Percentiles rank a stretch among this genome's conserved stretches.
Conservation (phyloP, 2,888 invertebrate species). For the Allygus modestus region DNA sequence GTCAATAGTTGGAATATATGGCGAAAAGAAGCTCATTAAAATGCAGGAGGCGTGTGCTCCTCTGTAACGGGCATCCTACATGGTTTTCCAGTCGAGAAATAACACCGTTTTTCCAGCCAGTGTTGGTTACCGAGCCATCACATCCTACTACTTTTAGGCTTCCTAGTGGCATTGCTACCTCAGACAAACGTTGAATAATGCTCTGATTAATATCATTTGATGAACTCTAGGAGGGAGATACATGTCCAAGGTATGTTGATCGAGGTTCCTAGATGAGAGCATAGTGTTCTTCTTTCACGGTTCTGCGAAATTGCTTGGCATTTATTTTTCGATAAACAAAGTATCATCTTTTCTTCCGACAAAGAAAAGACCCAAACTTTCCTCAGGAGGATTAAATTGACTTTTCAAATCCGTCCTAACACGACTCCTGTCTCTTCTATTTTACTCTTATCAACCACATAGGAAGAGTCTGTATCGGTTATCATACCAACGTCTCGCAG, state of each 20-base stretch:
- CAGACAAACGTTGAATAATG: constrained; percentile 34
- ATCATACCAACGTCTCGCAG: no score
- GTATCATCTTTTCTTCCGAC: constrained; percentile 54
- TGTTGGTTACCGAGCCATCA: constrained; percentile 58
- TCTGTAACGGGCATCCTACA: constrained; percentile 47
- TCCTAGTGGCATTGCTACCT: constrained; percentile 28
- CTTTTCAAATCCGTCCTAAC: constrained; percentile 54
- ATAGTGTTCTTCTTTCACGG: constrained; percentile 57
- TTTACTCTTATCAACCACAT: constrained; percentile 68
- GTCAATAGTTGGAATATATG: constrained; percentile 41
- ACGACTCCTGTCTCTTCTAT: constrained; percentile 66
- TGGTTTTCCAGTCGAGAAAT: constrained; percentile 25
- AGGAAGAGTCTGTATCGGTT: constrained; percentile 63
- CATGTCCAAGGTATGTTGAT: constrained; percentile 52
- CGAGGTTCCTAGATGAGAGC: constrained; percentile 52
- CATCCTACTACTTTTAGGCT: constrained; percentile 45
- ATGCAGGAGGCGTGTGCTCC: constrained; percentile 48
- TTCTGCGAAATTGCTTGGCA: constrained; percentile 52
- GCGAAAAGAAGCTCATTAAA: constrained; percentile 42
- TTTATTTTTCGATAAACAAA: constrained; percentile 41
- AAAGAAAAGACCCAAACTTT: constrained; percentile 51
- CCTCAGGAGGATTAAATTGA: constrained; percentile 44
- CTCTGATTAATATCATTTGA: constrained; percentile 8
- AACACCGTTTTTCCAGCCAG: constrained; percentile 57
- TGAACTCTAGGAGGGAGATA: constrained; percentile 47